Conservation (phyloP, 2,888 invertebrate species). For the Euplagia quadripunctaria region DNA sequence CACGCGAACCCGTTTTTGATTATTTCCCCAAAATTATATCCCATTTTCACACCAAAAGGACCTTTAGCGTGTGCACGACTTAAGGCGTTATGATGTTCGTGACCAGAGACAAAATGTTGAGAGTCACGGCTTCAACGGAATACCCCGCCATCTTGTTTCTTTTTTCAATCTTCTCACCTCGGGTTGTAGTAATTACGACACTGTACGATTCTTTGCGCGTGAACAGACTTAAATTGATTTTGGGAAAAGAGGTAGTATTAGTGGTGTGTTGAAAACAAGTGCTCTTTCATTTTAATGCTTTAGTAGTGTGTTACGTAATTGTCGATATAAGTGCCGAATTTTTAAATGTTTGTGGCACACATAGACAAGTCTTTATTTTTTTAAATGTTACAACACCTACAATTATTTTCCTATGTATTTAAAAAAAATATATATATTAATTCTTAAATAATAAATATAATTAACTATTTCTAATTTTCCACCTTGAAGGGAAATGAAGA, state of each 20-base stretch:
- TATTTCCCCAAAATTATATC: slow-evolving; percentile 86
- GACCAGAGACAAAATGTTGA: slow-evolving; percentile 77
- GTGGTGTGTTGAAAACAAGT: slow-evolving; percentile 15
- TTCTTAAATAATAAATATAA: background rate
- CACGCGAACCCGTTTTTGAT: slow-evolving; percentile 85
- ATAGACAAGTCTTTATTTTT: background rate
- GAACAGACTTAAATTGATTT: slow-evolving; percentile 51
- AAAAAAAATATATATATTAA: too few species aligned
- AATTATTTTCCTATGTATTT: too few species aligned
- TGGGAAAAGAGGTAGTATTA: slow-evolving; percentile 28
- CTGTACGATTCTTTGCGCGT: slow-evolving; percentile 50
- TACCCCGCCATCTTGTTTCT: slow-evolving; percentile 62
- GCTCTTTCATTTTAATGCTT: slow-evolving; percentile 3
- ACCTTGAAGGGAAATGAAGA: slow-evolving; percentile 59
- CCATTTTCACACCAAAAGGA: slow-evolving; percentile 83
- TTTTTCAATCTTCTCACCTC: slow-evolving; percentile 58
- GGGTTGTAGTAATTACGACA: slow-evolving; percentile 57
- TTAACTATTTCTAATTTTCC: slow-evolving; percentile 4
- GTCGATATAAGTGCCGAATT: background rate
- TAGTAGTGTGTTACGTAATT: background rate
- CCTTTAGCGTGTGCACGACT: slow-evolving; percentile 73
- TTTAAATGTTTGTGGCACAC: background rate
- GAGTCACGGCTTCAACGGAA: slow-evolving; percentile 63
- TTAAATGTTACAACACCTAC: too few species aligned
- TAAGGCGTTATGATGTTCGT: slow-evolving; percentile 74